These are phyloP conservation scores for Gymnothorax javanicus DNA, from an alignment of 2,797 vertebrate species.

Conservation along the genomic window DNA sequence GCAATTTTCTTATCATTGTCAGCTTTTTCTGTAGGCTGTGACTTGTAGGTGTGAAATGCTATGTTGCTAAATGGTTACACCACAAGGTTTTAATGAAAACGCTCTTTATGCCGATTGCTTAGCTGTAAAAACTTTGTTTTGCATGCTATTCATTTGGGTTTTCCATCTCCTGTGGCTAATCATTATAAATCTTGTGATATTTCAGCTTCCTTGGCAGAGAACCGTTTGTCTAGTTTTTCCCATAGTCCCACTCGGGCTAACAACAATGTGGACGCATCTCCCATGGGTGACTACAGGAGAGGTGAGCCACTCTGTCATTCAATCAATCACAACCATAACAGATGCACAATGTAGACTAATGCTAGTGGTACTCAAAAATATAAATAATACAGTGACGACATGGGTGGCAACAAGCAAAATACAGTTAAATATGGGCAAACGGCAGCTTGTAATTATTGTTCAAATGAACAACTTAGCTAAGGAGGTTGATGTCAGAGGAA, in stretches of 20 bases:
- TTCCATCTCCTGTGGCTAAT: neutral
- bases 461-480: neutral
- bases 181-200: slow-evolving; percentile 26
- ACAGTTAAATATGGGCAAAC: neutral
- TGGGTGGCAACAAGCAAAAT: neutral
- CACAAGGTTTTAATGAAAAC: neutral
- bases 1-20: neutral
- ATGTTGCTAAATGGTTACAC: neutral
- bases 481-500: neutral
- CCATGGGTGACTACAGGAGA: slow-evolving; percentile 71
- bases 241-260: slow-evolving; percentile 35
- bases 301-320: slow-evolving; percentile 51
- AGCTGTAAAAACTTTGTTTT: neutral
- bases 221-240: slow-evolving; percentile 60
- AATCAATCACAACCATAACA: neutral
- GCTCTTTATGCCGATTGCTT: neutral
- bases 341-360: neutral
- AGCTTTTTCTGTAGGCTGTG: neutral
- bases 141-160: neutral
- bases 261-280: slow-evolving; percentile 50
- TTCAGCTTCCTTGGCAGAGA: slow-evolving; percentile 63
- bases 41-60: neutral
- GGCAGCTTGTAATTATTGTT: neutral
- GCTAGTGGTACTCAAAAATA: neutral
- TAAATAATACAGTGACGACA: neutral